Evolutionary conservation across 1,140 invertebrate species (phyloP).

Genomic region (Hyphantria cunea): DNA sequence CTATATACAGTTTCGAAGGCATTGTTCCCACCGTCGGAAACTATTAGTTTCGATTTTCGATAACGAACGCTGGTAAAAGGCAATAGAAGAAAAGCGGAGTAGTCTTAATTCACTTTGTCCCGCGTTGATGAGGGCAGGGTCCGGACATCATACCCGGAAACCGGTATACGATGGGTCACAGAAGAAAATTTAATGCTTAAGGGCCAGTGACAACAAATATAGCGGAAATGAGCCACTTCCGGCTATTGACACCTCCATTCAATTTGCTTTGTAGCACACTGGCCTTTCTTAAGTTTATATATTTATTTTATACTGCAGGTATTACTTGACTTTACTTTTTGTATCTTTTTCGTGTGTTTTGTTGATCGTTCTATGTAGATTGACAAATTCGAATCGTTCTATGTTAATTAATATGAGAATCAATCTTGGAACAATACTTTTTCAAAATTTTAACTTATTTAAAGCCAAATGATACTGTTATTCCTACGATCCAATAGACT

Average conservation of each 20-base stretch:
- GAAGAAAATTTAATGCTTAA: slow-evolving; percentile 68
- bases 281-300: slow-evolving; percentile 8
- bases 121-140: slow-evolving; percentile 22
- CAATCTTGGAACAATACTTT: no score
- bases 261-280: slow-evolving; percentile 60
- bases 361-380: no score
- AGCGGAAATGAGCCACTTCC: slow-evolving; percentile 74
- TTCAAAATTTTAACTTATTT: no score
- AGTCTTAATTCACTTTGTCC: slow-evolving; percentile 53
- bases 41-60: slow-evolving; percentile 37
- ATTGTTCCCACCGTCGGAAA: slow-evolving; percentile 5
- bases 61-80: slow-evolving; percentile 39
- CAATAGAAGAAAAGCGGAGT: slow-evolving; percentile 41
- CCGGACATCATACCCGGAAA: slow-evolving; percentile 57
- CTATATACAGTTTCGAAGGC: not conserved
- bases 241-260: slow-evolving; percentile 65
- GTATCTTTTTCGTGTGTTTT: no score
- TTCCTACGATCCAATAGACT: no score
- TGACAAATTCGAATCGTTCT: no score
- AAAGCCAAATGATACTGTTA: no score
- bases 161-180: slow-evolving; percentile 40
- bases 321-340: no score
- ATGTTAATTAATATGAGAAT: no score
- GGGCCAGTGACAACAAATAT: slow-evolving; percentile 53
- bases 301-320: slow-evolving; percentile 1